A percentile compares a stretch with the other conserved stretches of the same genome.
Conservation (phyloP, 2,797 vertebrate species). For the Bradypodion ventrale region DNA sequence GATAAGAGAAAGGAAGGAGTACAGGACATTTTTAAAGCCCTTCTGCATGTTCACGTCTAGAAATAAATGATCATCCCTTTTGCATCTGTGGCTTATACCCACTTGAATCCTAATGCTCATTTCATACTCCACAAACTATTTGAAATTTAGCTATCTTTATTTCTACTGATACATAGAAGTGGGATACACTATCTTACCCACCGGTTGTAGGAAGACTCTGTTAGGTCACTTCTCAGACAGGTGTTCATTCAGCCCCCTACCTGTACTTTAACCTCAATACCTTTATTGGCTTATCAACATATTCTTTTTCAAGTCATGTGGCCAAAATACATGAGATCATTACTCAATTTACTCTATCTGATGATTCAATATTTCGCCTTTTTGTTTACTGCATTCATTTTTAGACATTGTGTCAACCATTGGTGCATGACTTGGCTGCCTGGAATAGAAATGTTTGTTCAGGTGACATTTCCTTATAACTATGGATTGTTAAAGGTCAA, state of each 20-base stretch:
- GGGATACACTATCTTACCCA: not conserved
- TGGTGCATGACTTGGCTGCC: not conserved
- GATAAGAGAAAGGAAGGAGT: not conserved
- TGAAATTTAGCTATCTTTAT: not conserved
- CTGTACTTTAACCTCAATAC: not conserved
- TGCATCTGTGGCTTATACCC: no score
- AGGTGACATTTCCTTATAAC: not conserved
- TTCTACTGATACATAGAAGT: not conserved
- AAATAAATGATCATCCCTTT: not conserved
- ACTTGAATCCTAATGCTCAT: not conserved
- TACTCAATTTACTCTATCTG: not conserved
- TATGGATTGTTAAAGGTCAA: no score
- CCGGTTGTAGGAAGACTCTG: not conserved
- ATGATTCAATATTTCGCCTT: not conserved
- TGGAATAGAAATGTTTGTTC: not conserved
- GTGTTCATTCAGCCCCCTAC: not conserved
- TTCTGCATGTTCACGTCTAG: not conserved
- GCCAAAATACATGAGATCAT: not conserved
- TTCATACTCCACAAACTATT: not conserved
- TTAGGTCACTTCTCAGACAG: not conserved
- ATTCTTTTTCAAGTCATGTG: not conserved
- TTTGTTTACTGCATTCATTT: not conserved
- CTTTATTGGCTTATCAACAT: no score
- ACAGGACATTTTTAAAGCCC: not conserved
- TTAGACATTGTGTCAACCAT: not conserved